A percentile compares a stretch with the other conserved stretches of the same genome.
These are phyloP conservation scores for Anser brachyrhynchus DNA, from an alignment of 2,113 vertebrate genomes.

Conservation along the genomic window DNA sequence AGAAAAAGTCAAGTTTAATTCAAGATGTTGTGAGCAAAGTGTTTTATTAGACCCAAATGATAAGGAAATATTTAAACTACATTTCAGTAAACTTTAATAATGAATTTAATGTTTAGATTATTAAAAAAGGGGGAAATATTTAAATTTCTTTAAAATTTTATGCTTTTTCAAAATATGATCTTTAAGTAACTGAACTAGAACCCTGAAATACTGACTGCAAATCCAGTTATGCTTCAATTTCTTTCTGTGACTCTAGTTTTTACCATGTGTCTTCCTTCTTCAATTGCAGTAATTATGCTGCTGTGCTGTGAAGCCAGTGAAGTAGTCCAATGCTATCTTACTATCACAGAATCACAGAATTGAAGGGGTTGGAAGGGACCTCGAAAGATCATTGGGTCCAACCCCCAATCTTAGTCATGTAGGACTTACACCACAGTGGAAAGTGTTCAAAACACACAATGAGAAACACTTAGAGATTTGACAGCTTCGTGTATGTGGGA, in stretches of 20 bases:
- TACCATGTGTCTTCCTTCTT: neutral
- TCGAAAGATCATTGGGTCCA: no score
- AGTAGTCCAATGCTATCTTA: neutral
- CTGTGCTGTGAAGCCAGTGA: neutral
- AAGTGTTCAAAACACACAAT: neutral
- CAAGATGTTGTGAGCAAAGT: neutral
- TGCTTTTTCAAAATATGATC: fast-evolving
- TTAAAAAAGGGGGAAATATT: neutral
- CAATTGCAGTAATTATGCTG: neutral
- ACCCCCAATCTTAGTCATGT: neutral
- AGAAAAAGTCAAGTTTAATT: neutral
- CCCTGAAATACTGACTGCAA: neutral
- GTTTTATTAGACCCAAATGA: neutral
- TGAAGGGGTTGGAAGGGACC: no score
- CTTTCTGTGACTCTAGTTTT: neutral
- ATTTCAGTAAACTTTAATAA: neutral
- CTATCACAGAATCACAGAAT: no score
- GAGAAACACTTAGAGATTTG: neutral
- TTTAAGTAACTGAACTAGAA: neutral
- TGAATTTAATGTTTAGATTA: neutral
- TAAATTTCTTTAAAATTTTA: neutral
- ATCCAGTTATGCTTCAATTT: neutral
- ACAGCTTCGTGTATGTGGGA: neutral
- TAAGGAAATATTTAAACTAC: neutral
- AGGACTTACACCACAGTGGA: neutral